phyloP scores from a whole-genome alignment of 2,797 vertebrate species.

The Pelodytes ibericus region DNA sequence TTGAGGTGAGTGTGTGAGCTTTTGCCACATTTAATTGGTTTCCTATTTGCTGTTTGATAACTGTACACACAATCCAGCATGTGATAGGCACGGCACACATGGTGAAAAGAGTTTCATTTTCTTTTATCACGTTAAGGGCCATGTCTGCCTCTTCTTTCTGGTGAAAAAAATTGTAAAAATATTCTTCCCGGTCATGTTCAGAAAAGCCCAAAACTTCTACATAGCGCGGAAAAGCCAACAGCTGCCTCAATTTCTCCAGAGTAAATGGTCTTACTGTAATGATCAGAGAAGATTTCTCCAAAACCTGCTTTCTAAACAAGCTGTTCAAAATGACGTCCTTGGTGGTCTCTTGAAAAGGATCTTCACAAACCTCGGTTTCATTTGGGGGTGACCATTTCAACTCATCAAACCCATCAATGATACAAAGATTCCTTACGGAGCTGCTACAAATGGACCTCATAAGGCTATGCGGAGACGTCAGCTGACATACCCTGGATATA shows the following conservation, averaged over 20 bases:
- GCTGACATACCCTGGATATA: background rate
- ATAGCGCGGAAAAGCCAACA: background rate
- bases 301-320: background rate
- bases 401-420: background rate
- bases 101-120: background rate
- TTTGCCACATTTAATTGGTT: background rate
- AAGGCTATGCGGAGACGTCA: background rate
- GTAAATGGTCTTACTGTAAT: background rate
- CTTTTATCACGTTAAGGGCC: background rate
- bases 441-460: background rate
- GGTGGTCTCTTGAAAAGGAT: background rate
- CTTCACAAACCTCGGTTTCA: background rate
- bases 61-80: conserved; percentile 11
- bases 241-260: background rate
- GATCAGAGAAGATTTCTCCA: background rate
- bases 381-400: background rate
- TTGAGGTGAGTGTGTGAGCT: background rate
- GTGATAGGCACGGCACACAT: conserved; percentile 15
- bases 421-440: background rate
- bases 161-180: background rate
- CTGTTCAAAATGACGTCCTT: background rate
- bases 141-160: background rate
- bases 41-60: background rate
- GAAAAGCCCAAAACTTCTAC: background rate
- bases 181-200: background rate